phyloP scores from a whole-genome alignment of 2,888 invertebrate genomes.

The Pelosia muscerda region DNA sequence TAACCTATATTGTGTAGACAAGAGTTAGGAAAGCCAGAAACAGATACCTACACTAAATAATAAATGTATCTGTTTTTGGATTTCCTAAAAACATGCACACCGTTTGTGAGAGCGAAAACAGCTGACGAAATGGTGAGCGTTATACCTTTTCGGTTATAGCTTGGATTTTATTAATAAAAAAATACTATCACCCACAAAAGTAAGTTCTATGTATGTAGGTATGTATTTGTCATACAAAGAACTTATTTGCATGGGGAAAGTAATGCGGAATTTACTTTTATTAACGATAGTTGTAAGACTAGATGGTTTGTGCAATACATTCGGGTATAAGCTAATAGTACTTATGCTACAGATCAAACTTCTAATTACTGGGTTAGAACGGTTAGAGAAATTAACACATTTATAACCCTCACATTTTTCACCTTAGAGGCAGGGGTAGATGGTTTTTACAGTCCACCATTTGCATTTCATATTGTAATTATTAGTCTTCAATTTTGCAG shows the following conservation, averaged over 20 bases:
- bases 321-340: too few species aligned
- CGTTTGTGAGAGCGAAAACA: not conserved
- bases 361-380: too few species aligned
- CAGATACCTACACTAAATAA: not conserved
- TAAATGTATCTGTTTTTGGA: too few species aligned
- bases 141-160: not conserved
- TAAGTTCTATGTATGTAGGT: too few species aligned
- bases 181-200: not conserved
- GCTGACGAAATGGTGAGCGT: slow-evolving; percentile 4
- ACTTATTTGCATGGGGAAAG: not conserved
- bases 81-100: not conserved
- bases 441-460: too few species aligned
- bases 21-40: not conserved
- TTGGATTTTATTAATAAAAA: not conserved
- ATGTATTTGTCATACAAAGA: too few species aligned
- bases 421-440: too few species aligned
- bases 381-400: too few species aligned
- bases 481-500: too few species aligned
- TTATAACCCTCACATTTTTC: too few species aligned
- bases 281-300: not conserved
- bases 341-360: too few species aligned
- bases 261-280: not conserved
- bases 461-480: too few species aligned
- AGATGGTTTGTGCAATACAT: not conserved
- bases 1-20: not conserved